Conservation (phyloP, 2,888 invertebrate genomes). For the Andricus quercusramuli region DNA sequence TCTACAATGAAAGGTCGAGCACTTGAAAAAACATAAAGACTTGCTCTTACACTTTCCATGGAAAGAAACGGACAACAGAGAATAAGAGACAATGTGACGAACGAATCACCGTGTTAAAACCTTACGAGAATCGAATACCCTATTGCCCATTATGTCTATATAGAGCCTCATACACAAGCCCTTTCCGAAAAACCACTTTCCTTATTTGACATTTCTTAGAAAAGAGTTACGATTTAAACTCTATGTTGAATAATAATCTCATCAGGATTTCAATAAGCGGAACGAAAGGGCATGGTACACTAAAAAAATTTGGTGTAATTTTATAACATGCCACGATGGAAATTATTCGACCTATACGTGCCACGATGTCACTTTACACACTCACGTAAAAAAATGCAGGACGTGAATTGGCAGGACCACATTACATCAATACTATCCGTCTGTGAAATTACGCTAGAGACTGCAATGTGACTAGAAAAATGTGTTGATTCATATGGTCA, state of each 20-base stretch:
- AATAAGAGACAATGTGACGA: conserved; percentile 38
- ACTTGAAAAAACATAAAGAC: conserved; percentile 27
- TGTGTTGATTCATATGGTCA: no score
- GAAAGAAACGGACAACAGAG: conserved; percentile 27
- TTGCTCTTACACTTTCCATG: conserved; percentile 29
- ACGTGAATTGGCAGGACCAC: no score
- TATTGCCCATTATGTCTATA: conserved; percentile 3
- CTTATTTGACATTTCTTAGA: not conserved
- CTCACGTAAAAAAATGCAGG: no score
- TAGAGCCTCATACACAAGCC: not conserved
- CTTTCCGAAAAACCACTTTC: not conserved
- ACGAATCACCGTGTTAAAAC: conserved; percentile 33
- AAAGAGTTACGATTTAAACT: not conserved
- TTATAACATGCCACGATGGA: no score
- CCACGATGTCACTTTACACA: no score
- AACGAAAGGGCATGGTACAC: not conserved
- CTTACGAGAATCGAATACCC: conserved; percentile 34
- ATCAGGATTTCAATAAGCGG: not conserved
- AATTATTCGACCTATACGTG: no score
- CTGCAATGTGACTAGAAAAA: no score
- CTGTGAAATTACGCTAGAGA: no score
- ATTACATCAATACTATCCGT: no score
- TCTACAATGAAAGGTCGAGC: conserved; percentile 48
- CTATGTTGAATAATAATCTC: not conserved
- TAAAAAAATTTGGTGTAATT: no score